Conservation (phyloP, 92 coral and sea anemone genomes). For the Epizoanthus scotinus region DNA sequence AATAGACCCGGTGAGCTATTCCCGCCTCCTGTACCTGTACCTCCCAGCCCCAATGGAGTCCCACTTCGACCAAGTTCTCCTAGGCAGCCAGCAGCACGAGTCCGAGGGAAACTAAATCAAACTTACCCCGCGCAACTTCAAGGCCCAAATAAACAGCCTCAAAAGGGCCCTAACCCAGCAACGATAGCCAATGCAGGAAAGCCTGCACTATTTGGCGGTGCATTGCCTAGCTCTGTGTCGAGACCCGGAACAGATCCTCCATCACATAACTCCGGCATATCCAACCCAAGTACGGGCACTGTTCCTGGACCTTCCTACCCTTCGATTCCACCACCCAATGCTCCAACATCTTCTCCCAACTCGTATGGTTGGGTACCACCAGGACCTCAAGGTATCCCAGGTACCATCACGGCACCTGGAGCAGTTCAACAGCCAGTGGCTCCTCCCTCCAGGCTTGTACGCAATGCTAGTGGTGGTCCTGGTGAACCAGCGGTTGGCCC, state of each 20-base stretch:
- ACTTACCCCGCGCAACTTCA: neutral
- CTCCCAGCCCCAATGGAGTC: no score
- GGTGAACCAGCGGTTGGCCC: conserved; percentile 33
- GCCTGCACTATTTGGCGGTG: neutral
- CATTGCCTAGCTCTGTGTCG: neutral
- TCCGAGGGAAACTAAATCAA: neutral
- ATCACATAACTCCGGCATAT: no score
- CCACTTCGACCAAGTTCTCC: no score
- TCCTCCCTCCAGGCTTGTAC: conserved; percentile 30
- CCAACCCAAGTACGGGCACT: neutral
- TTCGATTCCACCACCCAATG: neutral
- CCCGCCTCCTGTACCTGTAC: no score
- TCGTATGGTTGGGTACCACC: conserved; percentile 26
- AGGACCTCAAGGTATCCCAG: neutral
- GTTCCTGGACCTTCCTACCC: neutral
- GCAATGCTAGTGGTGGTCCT: conserved; percentile 39
- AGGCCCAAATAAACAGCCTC: conserved; percentile 8
- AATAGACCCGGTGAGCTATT: no score
- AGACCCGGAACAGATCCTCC: neutral
- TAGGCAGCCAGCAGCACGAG: neutral
- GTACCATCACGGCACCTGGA: neutral
- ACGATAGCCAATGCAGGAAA: neutral
- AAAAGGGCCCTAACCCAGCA: neutral
- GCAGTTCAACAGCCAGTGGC: neutral
- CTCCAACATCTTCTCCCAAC: neutral